Evolutionary conservation across 2,113 vertebrate species (phyloP), one percentile per base, ranked within the genome.

Genomic region (Malurus melanocephalus): DNA sequence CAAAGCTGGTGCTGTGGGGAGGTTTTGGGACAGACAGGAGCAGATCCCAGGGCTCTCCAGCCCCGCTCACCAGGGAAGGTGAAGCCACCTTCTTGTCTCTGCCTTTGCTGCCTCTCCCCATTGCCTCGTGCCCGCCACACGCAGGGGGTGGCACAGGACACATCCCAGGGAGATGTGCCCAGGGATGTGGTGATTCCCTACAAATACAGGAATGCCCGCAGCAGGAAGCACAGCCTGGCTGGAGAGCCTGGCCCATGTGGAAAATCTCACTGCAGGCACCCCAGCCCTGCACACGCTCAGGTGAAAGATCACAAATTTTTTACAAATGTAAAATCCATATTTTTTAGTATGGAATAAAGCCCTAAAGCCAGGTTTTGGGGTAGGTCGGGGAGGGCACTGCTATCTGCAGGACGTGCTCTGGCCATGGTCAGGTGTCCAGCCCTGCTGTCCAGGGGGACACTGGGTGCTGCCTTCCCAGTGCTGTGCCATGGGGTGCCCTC

Each of bases 111-210:
- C 46, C 55, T 27, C 9, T 43, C 66, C 24, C 48, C 33, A 0
- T 3, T 30, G 22, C 10, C 16, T 65, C 1, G 0, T 0, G 3
- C 28, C 56, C 75, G 67, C 26, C 13, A 3, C 16, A 8, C 0
- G 0, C n/a, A 57, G 30, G 6, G 18, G 11, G 5, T 42, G 20
- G 9, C 21, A 46, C 0, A 1, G 46, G 60, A 38, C 38, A 38
- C 38, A 38, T 38, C 38, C 38, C 38, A 43, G 49, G 40, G 79
- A 56, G 14, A 14, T 30, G 35, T 56, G 33, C 57, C 51, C 42
- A 15, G 43, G 71, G n/a, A 26, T 2, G 2, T 5, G 40, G 33
- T 0, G 4, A 10, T n/a, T 40, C n/a, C 57, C 40, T 14, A 7
- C 26, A 71, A 23, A 33, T 2, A 4, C 0, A 59, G 40, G 52